phyloP scores from a whole-genome alignment of 2,797 vertebrate species.

The Distichodus sexfasciatus region DNA sequence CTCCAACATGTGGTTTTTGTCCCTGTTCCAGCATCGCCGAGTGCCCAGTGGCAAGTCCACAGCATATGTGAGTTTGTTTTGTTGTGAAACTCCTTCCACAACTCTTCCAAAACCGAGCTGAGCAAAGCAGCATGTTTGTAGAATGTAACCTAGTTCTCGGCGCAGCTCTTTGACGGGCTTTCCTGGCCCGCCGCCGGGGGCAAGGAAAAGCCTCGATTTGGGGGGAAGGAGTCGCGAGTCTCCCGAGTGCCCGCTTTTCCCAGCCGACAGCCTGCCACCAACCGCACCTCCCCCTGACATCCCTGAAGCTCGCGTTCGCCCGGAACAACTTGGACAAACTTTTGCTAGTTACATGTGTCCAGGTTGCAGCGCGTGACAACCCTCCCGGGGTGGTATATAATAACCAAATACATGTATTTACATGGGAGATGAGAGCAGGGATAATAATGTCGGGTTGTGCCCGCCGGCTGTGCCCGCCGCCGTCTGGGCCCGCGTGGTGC shows the following conservation, averaged over 20 bases:
- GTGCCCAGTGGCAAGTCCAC: no score
- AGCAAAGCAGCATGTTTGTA: background rate
- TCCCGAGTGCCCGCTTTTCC: slow-evolving; percentile 23
- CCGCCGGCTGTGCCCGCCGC: slow-evolving; percentile 32
- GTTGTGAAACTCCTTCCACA: background rate
- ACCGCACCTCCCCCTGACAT: slow-evolving; percentile 38
- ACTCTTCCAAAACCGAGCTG: background rate
- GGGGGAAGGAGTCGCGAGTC: slow-evolving; percentile 38
- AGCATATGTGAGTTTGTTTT: no score
- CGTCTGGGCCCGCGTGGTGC: slow-evolving; percentile 43
- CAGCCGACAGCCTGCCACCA: slow-evolving; percentile 25
- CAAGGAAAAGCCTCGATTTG: slow-evolving; percentile 10
- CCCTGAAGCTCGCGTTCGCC: slow-evolving; percentile 37
- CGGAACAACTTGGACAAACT: slow-evolving; percentile 54
- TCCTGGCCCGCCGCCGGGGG: slow-evolving; percentile 12
- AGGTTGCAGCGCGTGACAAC: slow-evolving; percentile 37
- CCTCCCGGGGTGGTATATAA: slow-evolving; percentile 36
- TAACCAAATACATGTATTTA: slow-evolving; percentile 57
- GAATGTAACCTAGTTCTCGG: background rate
- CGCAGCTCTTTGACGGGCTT: background rate
- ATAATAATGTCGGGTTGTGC: slow-evolving; percentile 50
- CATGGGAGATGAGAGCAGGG: slow-evolving; percentile 51
- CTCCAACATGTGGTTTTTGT: no score
- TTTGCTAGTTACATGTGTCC: slow-evolving; percentile 55
- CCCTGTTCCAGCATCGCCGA: no score